phyloP scores from a whole-genome alignment of 1,140 invertebrate species.

The Calosoma granatense region DNA sequence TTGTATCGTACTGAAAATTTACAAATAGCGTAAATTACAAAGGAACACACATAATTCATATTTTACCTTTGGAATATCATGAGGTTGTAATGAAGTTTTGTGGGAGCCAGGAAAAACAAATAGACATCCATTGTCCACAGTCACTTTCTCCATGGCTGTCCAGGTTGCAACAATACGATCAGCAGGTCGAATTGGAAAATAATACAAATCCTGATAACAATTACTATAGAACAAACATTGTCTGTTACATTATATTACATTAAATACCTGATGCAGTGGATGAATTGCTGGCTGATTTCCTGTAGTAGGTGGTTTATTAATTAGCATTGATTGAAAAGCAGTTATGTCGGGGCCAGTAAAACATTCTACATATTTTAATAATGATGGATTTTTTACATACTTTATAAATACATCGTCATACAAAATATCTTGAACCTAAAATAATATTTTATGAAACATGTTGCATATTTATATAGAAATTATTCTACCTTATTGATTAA shows the following conservation, averaged over 20 bases:
- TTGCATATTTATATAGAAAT: too few species aligned
- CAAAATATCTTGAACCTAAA: conserved; percentile 65
- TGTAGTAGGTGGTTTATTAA: conserved; percentile 76
- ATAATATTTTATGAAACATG: too few species aligned
- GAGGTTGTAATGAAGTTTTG: conserved; percentile 44
- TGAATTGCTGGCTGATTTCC: conserved; percentile 39
- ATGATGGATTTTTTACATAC: conserved; percentile 49
- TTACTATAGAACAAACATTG: too few species aligned
- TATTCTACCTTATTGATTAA: conserved; percentile 65
- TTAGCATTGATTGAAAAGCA: conserved; percentile 76
- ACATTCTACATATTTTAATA: conserved; percentile 60
- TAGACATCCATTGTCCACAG: conserved; percentile 66
- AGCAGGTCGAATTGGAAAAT: conserved; percentile 72
- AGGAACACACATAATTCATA: neutral
- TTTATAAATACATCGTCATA: conserved; percentile 57
- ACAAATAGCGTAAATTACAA: neutral
- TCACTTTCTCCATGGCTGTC: conserved; percentile 74
- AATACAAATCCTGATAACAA: conserved; percentile 59
- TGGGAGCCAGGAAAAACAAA: conserved; percentile 69
- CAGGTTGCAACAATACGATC: conserved; percentile 67
- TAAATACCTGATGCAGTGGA: conserved; percentile 58
- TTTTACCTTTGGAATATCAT: conserved; percentile 63
- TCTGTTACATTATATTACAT: conserved; percentile 3
- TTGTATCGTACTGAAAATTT: neutral
- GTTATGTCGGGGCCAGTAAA: conserved; percentile 67